phyloP scores from a whole-genome alignment of 2,888 invertebrate species.

The Eupithecia pulchellata region DNA sequence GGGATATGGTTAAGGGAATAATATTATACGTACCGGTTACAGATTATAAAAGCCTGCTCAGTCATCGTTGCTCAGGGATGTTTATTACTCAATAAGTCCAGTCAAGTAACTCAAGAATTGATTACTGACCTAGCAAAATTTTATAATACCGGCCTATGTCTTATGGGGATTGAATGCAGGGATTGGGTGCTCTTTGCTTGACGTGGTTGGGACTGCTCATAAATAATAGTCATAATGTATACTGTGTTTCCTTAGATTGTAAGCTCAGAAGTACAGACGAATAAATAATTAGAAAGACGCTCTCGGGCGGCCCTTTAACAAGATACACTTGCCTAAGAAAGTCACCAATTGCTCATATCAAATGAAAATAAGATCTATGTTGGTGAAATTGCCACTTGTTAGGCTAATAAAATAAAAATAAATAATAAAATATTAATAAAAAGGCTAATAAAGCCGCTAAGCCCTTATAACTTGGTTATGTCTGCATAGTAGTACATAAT shows the following conservation, averaged over 20 bases:
- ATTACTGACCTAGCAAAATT: too few relatives aligned
- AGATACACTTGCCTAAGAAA: neutral
- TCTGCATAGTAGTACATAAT: neutral
- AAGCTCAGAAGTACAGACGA: neutral
- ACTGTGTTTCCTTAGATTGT: neutral
- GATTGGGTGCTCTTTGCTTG: neutral
- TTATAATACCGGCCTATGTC: too few relatives aligned
- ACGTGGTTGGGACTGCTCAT: neutral
- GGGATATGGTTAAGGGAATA: too few relatives aligned
- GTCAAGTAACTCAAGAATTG: too few relatives aligned
- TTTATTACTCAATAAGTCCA: too few relatives aligned
- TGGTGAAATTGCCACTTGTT: neutral
- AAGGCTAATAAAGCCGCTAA: too few relatives aligned
- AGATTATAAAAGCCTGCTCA: too few relatives aligned
- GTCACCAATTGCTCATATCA: neutral
- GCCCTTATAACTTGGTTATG: neutral
- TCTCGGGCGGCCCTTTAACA: neutral
- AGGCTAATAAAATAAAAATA: too few relatives aligned
- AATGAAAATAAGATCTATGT: neutral
- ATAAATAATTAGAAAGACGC: constrained; percentile 1
- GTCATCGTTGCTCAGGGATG: too few relatives aligned
- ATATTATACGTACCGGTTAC: neutral
- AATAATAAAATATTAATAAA: too few relatives aligned
- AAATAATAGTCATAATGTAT: neutral
- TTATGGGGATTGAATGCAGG: neutral